Conservation (phyloP, 2,797 vertebrate species). For the Chelonia mydas region DNA sequence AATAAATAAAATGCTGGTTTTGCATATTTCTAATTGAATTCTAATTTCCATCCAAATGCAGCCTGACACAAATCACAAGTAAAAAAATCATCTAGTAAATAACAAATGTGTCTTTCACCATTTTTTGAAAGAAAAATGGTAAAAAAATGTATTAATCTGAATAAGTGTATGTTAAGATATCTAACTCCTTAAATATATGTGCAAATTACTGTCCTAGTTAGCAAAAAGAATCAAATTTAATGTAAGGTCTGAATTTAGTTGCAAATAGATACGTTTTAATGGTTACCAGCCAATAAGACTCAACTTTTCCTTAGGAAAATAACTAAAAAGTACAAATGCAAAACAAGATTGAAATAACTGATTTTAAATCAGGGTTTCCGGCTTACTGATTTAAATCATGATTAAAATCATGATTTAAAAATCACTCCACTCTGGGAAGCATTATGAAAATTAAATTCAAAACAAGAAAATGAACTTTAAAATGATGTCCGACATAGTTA, state of each 20-base stretch:
- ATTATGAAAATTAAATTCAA: neutral
- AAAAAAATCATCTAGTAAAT: neutral
- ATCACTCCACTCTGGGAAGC: neutral
- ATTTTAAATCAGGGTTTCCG: neutral
- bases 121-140: neutral
- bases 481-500: neutral
- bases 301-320: neutral
- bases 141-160: neutral
- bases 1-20: neutral
- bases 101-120: neutral
- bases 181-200: neutral
- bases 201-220: neutral
- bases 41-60: neutral
- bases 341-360: neutral
- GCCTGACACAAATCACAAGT: neutral
- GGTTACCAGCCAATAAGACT: neutral
- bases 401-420: neutral
- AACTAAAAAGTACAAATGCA: neutral
- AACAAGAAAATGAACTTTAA: neutral
- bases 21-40: neutral
- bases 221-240: slow-evolving; percentile 26
- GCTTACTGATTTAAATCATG: neutral
- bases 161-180: neutral
- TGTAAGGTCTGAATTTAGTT: slow-evolving; percentile 13
- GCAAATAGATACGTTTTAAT: slow-evolving; percentile 28